Conservation (phyloP, 2,797 vertebrate genomes). For the Myotis vivesi region DNA sequence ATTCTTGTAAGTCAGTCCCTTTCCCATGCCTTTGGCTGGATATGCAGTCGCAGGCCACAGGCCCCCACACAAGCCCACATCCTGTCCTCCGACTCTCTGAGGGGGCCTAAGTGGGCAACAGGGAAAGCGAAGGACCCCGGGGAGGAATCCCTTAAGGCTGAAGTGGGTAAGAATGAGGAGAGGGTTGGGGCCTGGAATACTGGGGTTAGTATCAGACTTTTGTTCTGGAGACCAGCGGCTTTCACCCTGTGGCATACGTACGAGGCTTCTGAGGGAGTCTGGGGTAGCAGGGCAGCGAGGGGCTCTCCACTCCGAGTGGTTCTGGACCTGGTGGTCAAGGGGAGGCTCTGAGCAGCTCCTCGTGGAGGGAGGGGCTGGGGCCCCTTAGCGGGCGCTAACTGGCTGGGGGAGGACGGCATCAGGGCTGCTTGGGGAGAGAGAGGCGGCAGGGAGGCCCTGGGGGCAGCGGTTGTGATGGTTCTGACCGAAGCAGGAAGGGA, state of each 20-base stretch:
- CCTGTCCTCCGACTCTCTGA: neutral
- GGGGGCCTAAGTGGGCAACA: neutral
- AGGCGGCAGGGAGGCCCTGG: neutral
- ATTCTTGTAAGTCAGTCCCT: conserved; percentile 66
- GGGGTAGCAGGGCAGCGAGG: neutral
- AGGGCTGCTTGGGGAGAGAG: neutral
- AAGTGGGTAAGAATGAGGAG: neutral
- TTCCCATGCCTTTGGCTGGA: neutral
- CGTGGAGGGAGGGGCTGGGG: neutral
- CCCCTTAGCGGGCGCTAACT: neutral
- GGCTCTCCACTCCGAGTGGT: neutral
- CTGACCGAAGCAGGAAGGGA: neutral
- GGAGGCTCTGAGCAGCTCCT: neutral
- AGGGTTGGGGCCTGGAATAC: neutral
- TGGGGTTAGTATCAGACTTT: neutral
- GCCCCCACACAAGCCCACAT: neutral
- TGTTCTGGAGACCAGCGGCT: neutral
- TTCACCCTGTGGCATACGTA: neutral
- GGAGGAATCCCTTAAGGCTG: neutral
- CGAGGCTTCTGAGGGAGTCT: neutral
- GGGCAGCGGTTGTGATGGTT: neutral
- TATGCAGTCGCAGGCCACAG: neutral
- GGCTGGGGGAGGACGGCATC: neutral
- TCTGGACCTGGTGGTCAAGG: neutral
- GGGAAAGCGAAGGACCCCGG: rapidly evolving